phyloP scores from a whole-genome alignment of 2,888 invertebrate genomes.

The Sericinus montela region DNA sequence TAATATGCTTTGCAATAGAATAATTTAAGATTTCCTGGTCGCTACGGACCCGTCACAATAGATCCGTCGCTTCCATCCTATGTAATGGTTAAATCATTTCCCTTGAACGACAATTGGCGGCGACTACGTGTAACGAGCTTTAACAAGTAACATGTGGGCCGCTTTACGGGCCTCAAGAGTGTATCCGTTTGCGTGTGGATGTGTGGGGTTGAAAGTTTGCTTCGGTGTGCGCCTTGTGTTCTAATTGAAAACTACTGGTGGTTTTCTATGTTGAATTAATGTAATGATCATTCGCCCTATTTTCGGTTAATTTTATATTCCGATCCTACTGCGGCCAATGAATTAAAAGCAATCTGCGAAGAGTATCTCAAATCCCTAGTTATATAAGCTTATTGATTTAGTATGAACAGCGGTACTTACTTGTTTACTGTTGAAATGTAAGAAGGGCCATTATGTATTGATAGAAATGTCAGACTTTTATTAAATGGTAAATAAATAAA shows the following conservation, averaged over 20 bases:
- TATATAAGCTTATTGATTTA: no score
- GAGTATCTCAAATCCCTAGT: no score
- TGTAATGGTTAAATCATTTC: slow-evolving; percentile 45
- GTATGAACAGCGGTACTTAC: no score
- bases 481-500: no score
- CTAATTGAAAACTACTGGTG: not conserved
- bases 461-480: no score
- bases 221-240: not conserved
- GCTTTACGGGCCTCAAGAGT: slow-evolving; percentile 16
- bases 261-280: no score
- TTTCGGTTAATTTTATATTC: no score
- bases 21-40: slow-evolving; percentile 43
- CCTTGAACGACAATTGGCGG: slow-evolving; percentile 35
- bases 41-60: slow-evolving; percentile 40
- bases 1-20: slow-evolving; percentile 42
- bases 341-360: no score
- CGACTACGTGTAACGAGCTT: slow-evolving; percentile 38
- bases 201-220: slow-evolving; percentile 4
- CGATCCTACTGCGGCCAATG: no score
- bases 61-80: slow-evolving; percentile 40
- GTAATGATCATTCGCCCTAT: no score
- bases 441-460: no score
- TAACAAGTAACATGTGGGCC: slow-evolving; percentile 41
- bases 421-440: no score
- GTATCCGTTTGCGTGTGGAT: slow-evolving; percentile 1